phyloP scores from a whole-genome alignment of 2,113 vertebrate genomes.

The Cheirogaleus medius region DNA sequence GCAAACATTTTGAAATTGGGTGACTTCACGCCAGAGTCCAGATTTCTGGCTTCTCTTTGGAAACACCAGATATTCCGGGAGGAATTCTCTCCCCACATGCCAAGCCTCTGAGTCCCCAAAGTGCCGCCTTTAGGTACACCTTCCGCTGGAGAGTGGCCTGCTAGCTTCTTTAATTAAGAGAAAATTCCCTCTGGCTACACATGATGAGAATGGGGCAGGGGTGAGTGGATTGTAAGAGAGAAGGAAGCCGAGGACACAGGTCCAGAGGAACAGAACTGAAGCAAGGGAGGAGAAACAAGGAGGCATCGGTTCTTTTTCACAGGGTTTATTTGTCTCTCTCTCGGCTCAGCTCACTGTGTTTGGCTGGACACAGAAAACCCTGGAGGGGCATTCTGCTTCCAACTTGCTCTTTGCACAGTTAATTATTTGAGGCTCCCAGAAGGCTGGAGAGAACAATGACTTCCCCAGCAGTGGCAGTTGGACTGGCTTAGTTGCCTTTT shows the following conservation, averaged over 20 bases:
- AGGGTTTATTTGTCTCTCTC: constrained; percentile 24
- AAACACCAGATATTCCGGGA: not conserved
- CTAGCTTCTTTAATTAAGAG: constrained; percentile 11
- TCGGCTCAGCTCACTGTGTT: not conserved
- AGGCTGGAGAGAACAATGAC: constrained; percentile 64
- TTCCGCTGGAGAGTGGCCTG: not conserved
- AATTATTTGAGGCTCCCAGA: constrained; percentile 75
- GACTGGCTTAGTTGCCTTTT: constrained; percentile 34
- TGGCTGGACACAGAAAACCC: constrained; percentile 68
- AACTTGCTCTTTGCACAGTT: constrained; percentile 70
- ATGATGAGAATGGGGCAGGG: not conserved
- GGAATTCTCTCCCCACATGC: not conserved
- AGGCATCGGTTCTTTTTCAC: not conserved
- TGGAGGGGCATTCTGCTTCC: constrained; percentile 66
- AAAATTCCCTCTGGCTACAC: not conserved
- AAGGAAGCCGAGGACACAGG: not conserved
- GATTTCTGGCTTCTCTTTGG: constrained; percentile 6
- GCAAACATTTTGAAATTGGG: not conserved
- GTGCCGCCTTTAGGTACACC: not conserved
- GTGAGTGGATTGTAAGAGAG: not conserved
- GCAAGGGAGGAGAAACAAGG: not conserved
- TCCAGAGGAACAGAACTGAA: not conserved
- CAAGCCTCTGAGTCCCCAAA: not conserved
- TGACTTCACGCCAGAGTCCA: not conserved
- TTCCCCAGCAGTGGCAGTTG: constrained; percentile 44